Evolutionary conservation across 2,797 vertebrate species (phyloP), one percentile per base, ranked within the genome.

Genomic region (Darevskia nairensis): DNA sequence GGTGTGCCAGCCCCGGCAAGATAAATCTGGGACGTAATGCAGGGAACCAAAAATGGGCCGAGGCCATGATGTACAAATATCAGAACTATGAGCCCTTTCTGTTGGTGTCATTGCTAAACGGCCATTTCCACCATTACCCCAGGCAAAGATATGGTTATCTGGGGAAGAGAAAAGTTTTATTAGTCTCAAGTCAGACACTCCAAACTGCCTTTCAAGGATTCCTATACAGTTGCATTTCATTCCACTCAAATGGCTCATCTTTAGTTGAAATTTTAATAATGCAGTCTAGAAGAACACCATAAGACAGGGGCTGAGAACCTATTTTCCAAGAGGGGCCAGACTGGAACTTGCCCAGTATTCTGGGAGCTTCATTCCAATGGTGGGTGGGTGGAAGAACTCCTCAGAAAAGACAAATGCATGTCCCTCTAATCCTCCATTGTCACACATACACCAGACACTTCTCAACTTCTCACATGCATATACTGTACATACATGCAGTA

Each of bases 71-170:
- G 98, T 99, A 94, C 99, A 99, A 89, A 99, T 99, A 96, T 99
- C 99, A 0, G 98, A 98, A 82, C 98, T 98, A 25, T 99, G 99
- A 69, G 98, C 97, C 91, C 98, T 98, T 93, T 99, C 98, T 0
- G 97, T 97, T 0, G 98, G 97, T 0, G 98, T 98, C 99, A 99
- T 99, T 77, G 98, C 99, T 68, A 99, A 97, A 35, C 99, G 98
- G 6, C 99, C 99, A 0, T 99, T 99, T 74, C 98, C 99, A 1
- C 98, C 99, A 1, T 99, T 99, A 88, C 99, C 99, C 99, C 99
- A 99, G 6, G 98, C 99, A 95, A 99, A 99, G 86, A 99, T 99
- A 90, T 99, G 99, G 96, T 99, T 99, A 96, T 99, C 99, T 99
- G 96, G 84, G 82, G 66, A 95, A 92, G 95, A 32, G 55, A 82